These are phyloP conservation scores for Sycophila sp. DNA, from an alignment of 1,140 invertebrate species.

Conservation along the genomic window DNA sequence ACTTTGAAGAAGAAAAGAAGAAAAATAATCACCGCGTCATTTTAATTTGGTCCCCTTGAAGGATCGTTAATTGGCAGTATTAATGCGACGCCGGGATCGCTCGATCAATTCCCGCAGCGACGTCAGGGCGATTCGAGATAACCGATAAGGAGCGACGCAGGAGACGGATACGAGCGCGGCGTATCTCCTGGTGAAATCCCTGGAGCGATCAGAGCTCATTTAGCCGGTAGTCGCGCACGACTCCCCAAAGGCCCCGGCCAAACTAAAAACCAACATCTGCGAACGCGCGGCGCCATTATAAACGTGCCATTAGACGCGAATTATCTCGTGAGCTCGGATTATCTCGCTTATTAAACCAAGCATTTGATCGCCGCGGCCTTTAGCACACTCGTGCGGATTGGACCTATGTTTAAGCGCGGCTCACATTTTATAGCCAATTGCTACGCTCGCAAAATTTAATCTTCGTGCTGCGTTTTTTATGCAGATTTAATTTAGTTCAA, in stretches of 20 bases:
- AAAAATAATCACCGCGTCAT: too few species aligned
- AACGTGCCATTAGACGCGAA: conserved; percentile 44
- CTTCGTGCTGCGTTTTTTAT: too few species aligned
- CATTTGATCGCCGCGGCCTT: too few species aligned
- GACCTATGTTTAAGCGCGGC: too few species aligned
- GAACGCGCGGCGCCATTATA: conserved; percentile 32
- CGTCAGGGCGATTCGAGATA: neutral
- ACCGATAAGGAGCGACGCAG: conserved; percentile 6
- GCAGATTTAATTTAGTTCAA: too few species aligned
- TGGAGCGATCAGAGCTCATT: conserved; percentile 35
- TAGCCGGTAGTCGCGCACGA: conserved; percentile 1
- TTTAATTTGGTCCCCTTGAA: too few species aligned
- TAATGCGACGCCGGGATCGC: neutral
- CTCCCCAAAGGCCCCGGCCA: conserved; percentile 25
- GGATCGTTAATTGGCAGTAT: conserved; percentile 19
- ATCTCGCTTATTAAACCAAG: conserved; percentile 29
- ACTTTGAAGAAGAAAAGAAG: too few species aligned
- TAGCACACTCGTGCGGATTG: too few species aligned
- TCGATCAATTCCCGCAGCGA: conserved; percentile 7
- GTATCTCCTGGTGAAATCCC: conserved; percentile 13
- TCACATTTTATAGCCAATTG: too few species aligned
- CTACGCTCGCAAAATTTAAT: too few species aligned
- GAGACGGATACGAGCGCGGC: neutral
- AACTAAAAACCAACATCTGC: conserved; percentile 38
- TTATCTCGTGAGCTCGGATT: conserved; percentile 38